Percentiles rank a stretch among this genome's conserved stretches.
These are phyloP conservation scores for Coturnix japonica DNA, from an alignment of 2,113 vertebrate species.

Conservation along the genomic window DNA sequence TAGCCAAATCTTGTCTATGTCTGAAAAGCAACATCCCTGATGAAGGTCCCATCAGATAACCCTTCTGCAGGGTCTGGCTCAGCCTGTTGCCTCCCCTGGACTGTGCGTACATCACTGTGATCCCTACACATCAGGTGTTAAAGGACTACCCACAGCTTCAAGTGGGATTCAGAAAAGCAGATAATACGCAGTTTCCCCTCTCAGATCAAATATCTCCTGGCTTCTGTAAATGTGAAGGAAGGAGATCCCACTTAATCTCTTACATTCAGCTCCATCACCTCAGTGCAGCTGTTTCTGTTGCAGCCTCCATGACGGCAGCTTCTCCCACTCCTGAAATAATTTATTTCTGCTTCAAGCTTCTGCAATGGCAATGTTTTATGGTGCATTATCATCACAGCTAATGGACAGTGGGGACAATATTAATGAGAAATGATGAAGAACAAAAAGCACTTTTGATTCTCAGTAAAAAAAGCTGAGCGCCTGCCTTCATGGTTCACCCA, in stretches of 20 bases:
- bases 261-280: neutral
- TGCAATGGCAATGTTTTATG: neutral
- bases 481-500: slow-evolving; percentile 21
- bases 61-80: neutral
- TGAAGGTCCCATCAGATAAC: neutral
- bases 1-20: neutral
- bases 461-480: neutral
- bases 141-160: neutral
- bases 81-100: neutral
- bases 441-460: neutral
- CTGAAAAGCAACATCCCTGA: neutral
- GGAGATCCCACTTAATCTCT: neutral
- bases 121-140: neutral
- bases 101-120: accelerated
- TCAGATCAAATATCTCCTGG: neutral
- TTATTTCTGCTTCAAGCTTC: neutral
- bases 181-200: neutral
- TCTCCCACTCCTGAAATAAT: neutral
- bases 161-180: neutral
- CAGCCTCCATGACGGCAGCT: neutral
- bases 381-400: neutral
- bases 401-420: neutral
- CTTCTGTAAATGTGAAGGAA: neutral
- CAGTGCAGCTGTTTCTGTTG: neutral
- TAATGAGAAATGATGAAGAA: neutral